Evolutionary conservation across 1,140 invertebrate genomes (phyloP).

Genomic region (Hydropsyche tenuis): DNA sequence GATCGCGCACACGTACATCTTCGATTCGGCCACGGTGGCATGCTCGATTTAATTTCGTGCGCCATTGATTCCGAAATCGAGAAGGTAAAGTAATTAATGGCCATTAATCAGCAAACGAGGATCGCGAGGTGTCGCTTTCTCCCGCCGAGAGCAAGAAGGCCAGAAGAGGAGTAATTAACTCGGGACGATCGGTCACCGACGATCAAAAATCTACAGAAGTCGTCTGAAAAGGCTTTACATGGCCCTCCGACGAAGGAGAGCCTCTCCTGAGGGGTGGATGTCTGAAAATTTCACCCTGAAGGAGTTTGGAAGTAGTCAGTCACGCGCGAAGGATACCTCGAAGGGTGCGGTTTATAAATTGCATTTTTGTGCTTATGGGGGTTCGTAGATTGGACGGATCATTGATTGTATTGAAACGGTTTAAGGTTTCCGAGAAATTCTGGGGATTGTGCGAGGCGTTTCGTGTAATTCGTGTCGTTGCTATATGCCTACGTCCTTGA

Average conservation of each 20-base stretch:
- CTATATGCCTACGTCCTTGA: no score
- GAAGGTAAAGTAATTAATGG: conserved; percentile 41
- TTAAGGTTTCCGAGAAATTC: no score
- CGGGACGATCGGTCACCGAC: conserved; percentile 9
- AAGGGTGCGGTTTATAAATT: no score
- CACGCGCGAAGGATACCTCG: no score
- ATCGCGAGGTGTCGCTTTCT: conserved; percentile 34
- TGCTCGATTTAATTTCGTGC: conserved; percentile 48
- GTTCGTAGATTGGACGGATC: no score
- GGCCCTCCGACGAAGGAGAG: background rate
- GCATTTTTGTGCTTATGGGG: no score
- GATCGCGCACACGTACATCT: background rate
- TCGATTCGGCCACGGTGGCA: conserved; percentile 23
- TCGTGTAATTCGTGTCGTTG: no score
- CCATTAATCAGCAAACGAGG: conserved; percentile 37
- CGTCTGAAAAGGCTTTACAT: background rate
- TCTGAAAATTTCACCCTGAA: no score
- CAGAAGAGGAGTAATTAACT: conserved; percentile 1
- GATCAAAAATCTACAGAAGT: conserved; percentile 6
- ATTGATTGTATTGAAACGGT: no score
- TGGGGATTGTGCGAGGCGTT: no score
- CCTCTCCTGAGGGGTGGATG: no score
- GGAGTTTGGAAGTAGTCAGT: no score
- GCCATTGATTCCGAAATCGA: conserved; percentile 49
- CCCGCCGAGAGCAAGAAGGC: background rate